Conservation (phyloP, 1,140 invertebrate genomes). For the Drosophila pachea region DNA sequence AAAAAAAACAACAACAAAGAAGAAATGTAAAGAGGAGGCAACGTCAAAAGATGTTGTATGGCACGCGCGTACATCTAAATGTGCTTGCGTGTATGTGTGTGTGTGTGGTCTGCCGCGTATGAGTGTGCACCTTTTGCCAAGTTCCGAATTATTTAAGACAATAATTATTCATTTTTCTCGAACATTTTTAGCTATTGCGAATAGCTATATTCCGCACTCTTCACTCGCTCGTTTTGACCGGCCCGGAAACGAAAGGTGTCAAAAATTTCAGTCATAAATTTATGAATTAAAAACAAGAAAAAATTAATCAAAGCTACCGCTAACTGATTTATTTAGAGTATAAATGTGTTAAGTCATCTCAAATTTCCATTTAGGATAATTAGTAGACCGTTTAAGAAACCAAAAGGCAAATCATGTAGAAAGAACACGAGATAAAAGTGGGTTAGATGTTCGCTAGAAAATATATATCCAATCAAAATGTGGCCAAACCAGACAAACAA, state of each 20-base stretch:
- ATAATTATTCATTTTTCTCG: constrained; percentile 72
- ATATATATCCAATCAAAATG: constrained; percentile 8
- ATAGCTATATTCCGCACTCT: neutral
- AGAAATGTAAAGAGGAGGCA: neutral
- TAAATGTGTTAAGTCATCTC: constrained; percentile 3
- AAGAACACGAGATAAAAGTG: constrained; percentile 1
- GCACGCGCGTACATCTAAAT: neutral
- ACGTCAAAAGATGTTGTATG: constrained; percentile 4
- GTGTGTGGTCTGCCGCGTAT: constrained; percentile 24
- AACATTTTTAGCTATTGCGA: constrained; percentile 51
- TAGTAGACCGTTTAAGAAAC: constrained; percentile 19
- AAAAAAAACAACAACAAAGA: constrained; percentile 27
- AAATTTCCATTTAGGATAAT: constrained; percentile 31
- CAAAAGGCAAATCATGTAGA: neutral
- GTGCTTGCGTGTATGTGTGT: constrained; percentile 11
- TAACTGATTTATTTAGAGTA: constrained; percentile 47
- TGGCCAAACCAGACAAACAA: constrained; percentile 8
- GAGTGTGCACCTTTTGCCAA: constrained; percentile 63
- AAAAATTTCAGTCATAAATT: constrained; percentile 71
- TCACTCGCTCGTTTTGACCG: neutral
- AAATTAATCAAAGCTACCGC: constrained; percentile 7
- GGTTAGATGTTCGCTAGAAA: neutral
- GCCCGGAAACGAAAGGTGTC: constrained; percentile 59
- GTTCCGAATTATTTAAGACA: constrained; percentile 78
- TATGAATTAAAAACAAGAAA: constrained; percentile 55